Evolutionary conservation across 2,113 vertebrate genomes (phyloP).

Genomic region (Apistogramma diplotaenia): DNA sequence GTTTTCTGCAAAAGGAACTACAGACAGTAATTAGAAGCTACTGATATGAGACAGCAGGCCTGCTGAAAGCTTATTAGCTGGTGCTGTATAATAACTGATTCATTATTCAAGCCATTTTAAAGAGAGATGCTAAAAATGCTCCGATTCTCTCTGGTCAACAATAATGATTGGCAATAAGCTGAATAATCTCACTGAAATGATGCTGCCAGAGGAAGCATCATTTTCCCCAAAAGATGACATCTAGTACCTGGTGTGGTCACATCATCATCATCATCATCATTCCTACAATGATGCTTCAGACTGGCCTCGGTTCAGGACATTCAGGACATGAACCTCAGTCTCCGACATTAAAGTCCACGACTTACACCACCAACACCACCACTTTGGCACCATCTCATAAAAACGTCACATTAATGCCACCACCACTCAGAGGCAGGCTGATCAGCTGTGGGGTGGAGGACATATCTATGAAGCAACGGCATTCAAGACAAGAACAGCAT

Average conservation of each 20-base stretch:
- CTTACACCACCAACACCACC: not conserved
- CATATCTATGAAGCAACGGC: too few species aligned
- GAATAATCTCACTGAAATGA: not conserved
- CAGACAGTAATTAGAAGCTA: not conserved
- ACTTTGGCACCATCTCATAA: not conserved
- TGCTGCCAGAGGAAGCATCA: not conserved
- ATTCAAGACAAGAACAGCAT: too few species aligned
- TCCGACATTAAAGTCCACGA: too few species aligned
- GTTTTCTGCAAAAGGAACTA: not conserved
- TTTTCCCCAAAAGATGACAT: not conserved
- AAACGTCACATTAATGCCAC: not conserved
- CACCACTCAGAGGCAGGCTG: not conserved
- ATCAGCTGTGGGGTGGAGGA: too few species aligned
- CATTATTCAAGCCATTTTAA: not conserved
- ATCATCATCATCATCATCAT: too few species aligned
- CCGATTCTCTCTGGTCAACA: not conserved
- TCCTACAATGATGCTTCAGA: too few species aligned
- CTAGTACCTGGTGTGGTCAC: too few species aligned
- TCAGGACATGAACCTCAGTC: too few species aligned
- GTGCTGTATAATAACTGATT: fast-evolving
- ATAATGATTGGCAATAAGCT: not conserved
- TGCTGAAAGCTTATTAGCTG: not conserved
- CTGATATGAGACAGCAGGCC: not conserved
- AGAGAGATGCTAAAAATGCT: not conserved
- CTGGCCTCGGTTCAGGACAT: too few species aligned